Conservation (phyloP, 2,888 invertebrate species). For the Blastobasis lacticolella region DNA sequence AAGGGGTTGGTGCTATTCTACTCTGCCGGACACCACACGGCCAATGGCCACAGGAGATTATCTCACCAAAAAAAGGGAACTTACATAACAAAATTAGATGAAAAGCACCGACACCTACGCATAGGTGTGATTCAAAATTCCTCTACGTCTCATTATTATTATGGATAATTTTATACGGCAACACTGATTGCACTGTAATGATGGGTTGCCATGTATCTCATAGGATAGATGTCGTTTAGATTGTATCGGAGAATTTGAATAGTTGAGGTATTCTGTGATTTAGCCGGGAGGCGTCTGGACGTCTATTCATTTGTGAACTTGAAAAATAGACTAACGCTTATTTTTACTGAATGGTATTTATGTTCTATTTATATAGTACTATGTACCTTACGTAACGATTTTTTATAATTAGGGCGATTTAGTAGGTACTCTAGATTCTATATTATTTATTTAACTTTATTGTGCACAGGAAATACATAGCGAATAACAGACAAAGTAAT, state of each 20-base stretch:
- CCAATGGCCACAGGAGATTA: no score
- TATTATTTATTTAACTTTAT: no score
- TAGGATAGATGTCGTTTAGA: slow-evolving; percentile 38
- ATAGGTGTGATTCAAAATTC: slow-evolving; percentile 29
- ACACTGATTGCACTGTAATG: slow-evolving; percentile 47
- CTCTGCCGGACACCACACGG: no score
- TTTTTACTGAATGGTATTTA: not conserved
- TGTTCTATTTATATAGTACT: slow-evolving; percentile 9
- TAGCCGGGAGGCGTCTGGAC: no score
- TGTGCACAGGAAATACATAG: no score
- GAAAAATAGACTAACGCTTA: not conserved
- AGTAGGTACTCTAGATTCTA: no score
- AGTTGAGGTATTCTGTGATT: no score
- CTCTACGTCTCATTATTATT: slow-evolving; percentile 32
- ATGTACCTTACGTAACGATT: not conserved
- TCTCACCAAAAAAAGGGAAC: no score
- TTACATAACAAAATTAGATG: no score
- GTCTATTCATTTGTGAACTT: not conserved
- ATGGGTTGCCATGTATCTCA: slow-evolving; percentile 36
- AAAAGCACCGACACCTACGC: slow-evolving; percentile 7
- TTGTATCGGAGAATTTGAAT: slow-evolving; percentile 14
- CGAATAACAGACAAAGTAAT: no score
- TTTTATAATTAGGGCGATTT: no score
- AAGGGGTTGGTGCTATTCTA: no score
- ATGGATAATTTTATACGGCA: slow-evolving; percentile 26